A percentile compares a stretch with the other conserved stretches of the same genome.
Evolutionary conservation across 1,140 invertebrate genomes (phyloP).

Genomic region (Oryzaephilus surinamensis): DNA sequence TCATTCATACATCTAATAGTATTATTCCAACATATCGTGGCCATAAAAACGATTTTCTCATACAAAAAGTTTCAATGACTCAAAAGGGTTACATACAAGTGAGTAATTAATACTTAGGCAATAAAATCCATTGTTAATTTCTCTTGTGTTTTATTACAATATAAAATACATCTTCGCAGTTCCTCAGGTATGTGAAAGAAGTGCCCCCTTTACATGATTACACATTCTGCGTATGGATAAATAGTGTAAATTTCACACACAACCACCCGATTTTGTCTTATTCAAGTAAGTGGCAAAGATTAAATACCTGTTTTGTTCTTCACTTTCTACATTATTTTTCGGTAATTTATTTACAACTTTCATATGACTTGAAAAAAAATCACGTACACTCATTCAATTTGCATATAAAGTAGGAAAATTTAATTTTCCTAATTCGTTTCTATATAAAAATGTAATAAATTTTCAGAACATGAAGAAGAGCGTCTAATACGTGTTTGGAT

Average conservation of each 20-base stretch:
- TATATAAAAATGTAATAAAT: background rate
- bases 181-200: constrained; percentile 49
- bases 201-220: constrained; percentile 51
- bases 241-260: constrained; percentile 44
- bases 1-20: too few relatives aligned
- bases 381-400: constrained; percentile 3
- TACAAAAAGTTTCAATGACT: constrained; percentile 46
- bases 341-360: constrained; percentile 5
- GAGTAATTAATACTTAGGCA: too few relatives aligned
- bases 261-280: constrained; percentile 56
- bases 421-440: background rate
- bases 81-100: constrained; percentile 59
- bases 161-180: constrained; percentile 39
- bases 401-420: too few relatives aligned
- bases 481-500: constrained; percentile 50
- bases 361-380: too few relatives aligned
- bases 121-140: constrained; percentile 2
- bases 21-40: too few relatives aligned
- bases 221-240: constrained; percentile 55
- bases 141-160: background rate
- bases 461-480: constrained; percentile 45
- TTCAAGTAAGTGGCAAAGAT: constrained; percentile 44
- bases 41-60: too few relatives aligned
- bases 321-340: constrained; percentile 4
- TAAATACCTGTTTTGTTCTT: constrained; percentile 1